phyloP scores from a whole-genome alignment of 2,888 invertebrate species.

The Dione vanillae region DNA sequence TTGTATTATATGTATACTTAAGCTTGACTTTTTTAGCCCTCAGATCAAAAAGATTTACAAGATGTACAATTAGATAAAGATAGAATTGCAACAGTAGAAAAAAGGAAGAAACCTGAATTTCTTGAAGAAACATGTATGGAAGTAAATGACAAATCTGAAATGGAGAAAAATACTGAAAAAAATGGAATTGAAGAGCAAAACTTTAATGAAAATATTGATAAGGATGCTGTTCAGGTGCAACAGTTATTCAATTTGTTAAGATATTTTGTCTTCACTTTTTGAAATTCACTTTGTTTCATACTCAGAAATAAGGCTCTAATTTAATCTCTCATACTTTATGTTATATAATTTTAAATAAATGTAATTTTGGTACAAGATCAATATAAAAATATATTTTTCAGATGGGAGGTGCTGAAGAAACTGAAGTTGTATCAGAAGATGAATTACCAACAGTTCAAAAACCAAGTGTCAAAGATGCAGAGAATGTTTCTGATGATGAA shows the following conservation, averaged over 20 bases:
- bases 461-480: conserved; percentile 92
- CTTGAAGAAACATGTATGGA: conserved; percentile 7
- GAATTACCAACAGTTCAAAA: conserved; percentile 89
- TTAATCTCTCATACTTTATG: too few species aligned
- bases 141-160: conserved; percentile 22
- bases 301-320: too few species aligned
- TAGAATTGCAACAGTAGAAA: background rate
- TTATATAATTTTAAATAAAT: background rate
- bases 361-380: too few species aligned
- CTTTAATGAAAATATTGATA: conserved; percentile 9
- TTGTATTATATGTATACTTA: conserved; percentile 17
- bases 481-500: conserved; percentile 92
- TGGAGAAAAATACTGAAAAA: background rate
- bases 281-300: too few species aligned
- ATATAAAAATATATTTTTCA: conserved; percentile 46
- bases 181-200: background rate
- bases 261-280: too few species aligned
- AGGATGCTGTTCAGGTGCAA: conserved; percentile 14
- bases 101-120: background rate
- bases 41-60: conserved; percentile 21
- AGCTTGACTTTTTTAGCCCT: conserved; percentile 15
- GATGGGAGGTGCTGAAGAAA: conserved; percentile 87
- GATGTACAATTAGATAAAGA: conserved; percentile 23
- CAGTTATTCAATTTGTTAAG: background rate
- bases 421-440: conserved; percentile 94